These are phyloP conservation scores for Polyploca ridens DNA, from an alignment of 2,888 invertebrate species.

Conservation along the genomic window DNA sequence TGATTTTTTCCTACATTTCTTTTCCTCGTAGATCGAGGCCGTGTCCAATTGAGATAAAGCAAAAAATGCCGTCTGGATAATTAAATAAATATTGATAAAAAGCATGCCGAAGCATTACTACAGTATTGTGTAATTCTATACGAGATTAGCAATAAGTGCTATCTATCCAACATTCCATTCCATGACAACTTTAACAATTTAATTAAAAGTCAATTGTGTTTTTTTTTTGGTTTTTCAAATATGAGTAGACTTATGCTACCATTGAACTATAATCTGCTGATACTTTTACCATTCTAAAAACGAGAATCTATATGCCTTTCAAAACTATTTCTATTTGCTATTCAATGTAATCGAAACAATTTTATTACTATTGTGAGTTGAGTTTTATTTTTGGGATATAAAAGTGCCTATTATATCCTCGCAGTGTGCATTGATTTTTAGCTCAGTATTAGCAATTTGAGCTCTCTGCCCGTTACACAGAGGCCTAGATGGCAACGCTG, in stretches of 20 bases:
- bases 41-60: slow-evolving; percentile 26
- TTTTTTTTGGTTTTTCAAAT: too few relatives aligned
- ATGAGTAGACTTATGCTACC: too few relatives aligned
- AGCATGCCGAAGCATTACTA: slow-evolving; percentile 17
- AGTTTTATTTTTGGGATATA: too few relatives aligned
- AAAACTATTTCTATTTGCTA: too few relatives aligned
- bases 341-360: too few relatives aligned
- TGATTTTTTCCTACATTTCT: slow-evolving; percentile 37
- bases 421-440: slow-evolving; percentile 36
- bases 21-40: slow-evolving; percentile 47
- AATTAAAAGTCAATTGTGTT: too few relatives aligned
- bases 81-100: slow-evolving; percentile 31
- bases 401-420: background rate
- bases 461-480: slow-evolving; percentile 54
- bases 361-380: too few relatives aligned
- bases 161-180: background rate
- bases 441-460: slow-evolving; percentile 42
- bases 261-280: background rate
- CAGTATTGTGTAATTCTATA: slow-evolving; percentile 14
- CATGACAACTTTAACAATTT: background rate
- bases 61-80: slow-evolving; percentile 24
- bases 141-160: slow-evolving; percentile 6
- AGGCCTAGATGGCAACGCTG: slow-evolving; percentile 68
- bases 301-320: too few relatives aligned
- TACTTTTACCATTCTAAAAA: background rate